Conservation (phyloP, 2,797 vertebrate genomes). For the Parambassis ranga region DNA sequence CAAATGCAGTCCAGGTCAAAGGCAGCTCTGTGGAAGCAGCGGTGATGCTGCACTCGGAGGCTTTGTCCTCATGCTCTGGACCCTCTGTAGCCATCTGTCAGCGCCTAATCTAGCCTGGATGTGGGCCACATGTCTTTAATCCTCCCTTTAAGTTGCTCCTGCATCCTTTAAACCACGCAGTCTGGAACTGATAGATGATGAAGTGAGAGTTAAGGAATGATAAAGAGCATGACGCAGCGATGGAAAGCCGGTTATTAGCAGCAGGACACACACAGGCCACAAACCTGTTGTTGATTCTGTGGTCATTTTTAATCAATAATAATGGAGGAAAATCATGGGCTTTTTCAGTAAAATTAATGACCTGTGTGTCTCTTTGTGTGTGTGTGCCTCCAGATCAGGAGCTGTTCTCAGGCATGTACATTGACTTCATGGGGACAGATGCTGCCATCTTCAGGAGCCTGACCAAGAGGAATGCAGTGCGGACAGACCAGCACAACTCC, state of each 20-base stretch:
- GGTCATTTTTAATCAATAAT: not conserved
- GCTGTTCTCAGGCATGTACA: constrained; percentile 98
- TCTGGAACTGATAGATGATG: constrained; percentile 35
- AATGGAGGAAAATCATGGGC: too few species aligned
- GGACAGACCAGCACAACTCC: constrained; percentile 98
- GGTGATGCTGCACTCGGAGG: constrained; percentile 2
- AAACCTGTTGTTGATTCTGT: not conserved
- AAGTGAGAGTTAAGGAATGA: constrained; percentile 46
- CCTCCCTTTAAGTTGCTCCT: constrained; percentile 1
- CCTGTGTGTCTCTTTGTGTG: too few species aligned
- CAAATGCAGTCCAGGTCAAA: constrained; percentile 25
- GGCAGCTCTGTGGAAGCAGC: not conserved
- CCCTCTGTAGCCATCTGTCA: constrained; percentile 25
- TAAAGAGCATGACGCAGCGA: constrained; percentile 19
- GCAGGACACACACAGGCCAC: constrained; percentile 9
- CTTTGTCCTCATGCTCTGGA: constrained; percentile 1
- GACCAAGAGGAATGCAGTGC: constrained; percentile 91
- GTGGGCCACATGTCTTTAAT: constrained; percentile 12
- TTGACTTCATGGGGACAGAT: constrained; percentile 99
- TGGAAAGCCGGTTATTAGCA: not conserved
- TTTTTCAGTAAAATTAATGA: not conserved
- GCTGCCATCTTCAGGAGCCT: constrained; percentile 98
- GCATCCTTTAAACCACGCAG: constrained; percentile 31
- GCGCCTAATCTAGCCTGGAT: constrained; percentile 35
- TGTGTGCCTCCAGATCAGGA: constrained; percentile 86